Base-by-base conservation (phyloP, 2,113 vertebrate genomes). In the Centropus bengalensis region DNA sequence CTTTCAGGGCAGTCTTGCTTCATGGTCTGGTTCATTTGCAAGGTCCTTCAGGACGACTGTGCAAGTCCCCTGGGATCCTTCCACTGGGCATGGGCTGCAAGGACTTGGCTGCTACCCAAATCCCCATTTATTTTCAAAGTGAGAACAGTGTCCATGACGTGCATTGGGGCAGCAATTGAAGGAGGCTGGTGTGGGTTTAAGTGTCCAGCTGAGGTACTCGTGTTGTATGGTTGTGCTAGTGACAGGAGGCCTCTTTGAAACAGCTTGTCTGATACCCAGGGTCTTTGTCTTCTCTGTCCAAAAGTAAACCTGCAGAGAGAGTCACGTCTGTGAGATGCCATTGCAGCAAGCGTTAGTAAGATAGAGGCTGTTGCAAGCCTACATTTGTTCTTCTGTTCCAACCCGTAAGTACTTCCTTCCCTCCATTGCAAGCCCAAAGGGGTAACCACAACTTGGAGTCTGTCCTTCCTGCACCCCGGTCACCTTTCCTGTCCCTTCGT, bases 121-220 rank as follows among this genome's bases (percentile, higher is more conserved):
- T 79, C 8, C 12, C 20, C 36, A 1, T 82, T 62, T n/a, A 1
- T 69, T 70, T 84, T 47, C 22, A 47, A 44, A 68, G 51, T 21
- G 28, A 62, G 51, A 62, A 22, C 3, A 3, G 16, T n/a, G 22
- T 55, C 59, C 4, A 1, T 45, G 49, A 21, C 75, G 52, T 1
- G 0, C 0, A 0, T 66, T 9, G 1, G 9, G 18, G 21, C 55
- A 82, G 45, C 1, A 3, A 7, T 5, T 44, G 44, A 33, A 89
- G 62, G 59, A 44, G 80, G 40, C 26, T 74, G 22, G 5, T 1
- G 1, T 83, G 59, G 23, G 12, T 83, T 49, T 75, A 38, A 69
- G 40, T 30, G 55, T 15, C 51, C 38, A 49, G 67, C 49, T 62
- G 38, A 76, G n/a, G 18, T 56, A 15, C 23, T 32, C 28, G 10